Evolutionary conservation across 2,113 vertebrate genomes (phyloP), one percentile per base, ranked within the genome.

Genomic region (Phocoena sinus): DNA sequence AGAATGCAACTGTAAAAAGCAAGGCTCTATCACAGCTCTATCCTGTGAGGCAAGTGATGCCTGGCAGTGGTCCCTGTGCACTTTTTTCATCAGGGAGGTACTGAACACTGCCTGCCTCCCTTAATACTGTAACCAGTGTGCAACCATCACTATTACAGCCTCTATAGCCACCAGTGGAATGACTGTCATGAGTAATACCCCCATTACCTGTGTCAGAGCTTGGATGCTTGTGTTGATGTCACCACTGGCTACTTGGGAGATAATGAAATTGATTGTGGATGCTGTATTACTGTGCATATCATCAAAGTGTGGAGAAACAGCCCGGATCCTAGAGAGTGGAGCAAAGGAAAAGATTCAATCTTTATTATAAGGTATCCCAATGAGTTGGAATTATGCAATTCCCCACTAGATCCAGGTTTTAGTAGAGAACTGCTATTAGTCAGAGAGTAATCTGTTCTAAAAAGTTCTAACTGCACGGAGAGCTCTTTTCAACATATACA

Each of bases 181-280:
- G 10, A 56, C 38, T 70, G 26, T 33, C 31, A 47, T 10, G 13
- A 21, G 38, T n/a, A 73, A 56, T 50, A 28, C 77, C 41, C 71
- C 10, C 25, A 95, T 97, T 98, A 99, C 99, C 99, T 99, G 99
- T 21, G 99, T 99, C 97, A 99, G 98, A 58, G 99, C 99, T 98
- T 99, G 99, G 93, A 99, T 99, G 97, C 99, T 99, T 38, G 99
- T 99, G 98, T 99, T 99, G 71, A 99, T 99, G 98, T 99, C 99
- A 28, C 99, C 99, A 89, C 99, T 99, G 79, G 99, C 99, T 96
- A 99, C 99, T 98, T 99, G 99, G 47, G 99, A 99, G 98, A 99
- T 99, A 86, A 99, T 99, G 60, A 99, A 99, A 98, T 99, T 99
- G 98, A 99, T 99, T 84, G 99, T 99, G 98, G 99, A 99, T 95